Conservation (phyloP, 2,888 invertebrate species). For the Heteromurus nitidus region DNA sequence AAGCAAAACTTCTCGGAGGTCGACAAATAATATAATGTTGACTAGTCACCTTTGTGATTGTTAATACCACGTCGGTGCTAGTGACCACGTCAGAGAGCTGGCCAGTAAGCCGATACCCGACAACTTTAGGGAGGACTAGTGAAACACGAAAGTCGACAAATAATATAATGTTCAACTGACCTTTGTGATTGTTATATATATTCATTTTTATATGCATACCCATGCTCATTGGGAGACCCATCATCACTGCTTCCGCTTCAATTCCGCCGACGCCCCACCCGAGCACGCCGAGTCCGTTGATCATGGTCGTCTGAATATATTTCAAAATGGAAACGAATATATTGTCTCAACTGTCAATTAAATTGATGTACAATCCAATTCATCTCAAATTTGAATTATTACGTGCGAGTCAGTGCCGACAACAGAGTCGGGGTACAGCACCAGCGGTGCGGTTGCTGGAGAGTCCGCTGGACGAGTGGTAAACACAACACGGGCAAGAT, state of each 20-base stretch:
- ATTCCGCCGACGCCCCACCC: constrained; percentile 98
- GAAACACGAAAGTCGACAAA: no score
- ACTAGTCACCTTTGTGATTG: constrained; percentile 88
- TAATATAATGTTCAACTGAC: no score
- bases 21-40: no score
- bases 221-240: constrained; percentile 98
- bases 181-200: no score
- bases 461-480: constrained; percentile 74
- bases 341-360: no score
- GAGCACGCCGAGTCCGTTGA: constrained; percentile 95
- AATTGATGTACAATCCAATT: no score
- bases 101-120: constrained; percentile 93
- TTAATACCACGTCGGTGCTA: constrained; percentile 97
- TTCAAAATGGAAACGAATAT: no score
- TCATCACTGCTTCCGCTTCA: constrained; percentile 99
- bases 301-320: constrained; percentile 98
- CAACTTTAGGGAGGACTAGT: constrained; percentile 94
- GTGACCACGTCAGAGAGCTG: constrained; percentile 88
- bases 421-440: constrained; percentile 90
- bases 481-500: constrained; percentile 93
- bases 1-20: no score
- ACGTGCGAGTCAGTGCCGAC: constrained; percentile 93
- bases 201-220: no score
- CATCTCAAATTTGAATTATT: no score
- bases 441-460: constrained; percentile 76